A percentile compares a stretch with the other conserved stretches of the same genome.
Evolutionary conservation across 1,140 invertebrate species (phyloP).

Genomic region (Asbolus verrucosus): DNA sequence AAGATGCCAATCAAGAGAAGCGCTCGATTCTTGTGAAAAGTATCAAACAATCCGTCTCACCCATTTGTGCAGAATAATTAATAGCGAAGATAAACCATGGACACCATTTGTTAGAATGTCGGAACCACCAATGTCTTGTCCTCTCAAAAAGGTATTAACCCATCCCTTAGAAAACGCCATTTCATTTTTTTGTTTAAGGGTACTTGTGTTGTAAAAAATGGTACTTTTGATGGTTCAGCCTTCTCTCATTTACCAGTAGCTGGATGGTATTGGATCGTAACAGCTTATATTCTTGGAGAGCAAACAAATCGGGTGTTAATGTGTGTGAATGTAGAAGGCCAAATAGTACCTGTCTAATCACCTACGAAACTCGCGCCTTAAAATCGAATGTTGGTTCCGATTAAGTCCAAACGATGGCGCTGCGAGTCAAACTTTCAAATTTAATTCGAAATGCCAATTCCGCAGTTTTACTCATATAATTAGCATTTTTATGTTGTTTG

Average conservation of each 20-base stretch:
- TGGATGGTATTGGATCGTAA: slow-evolving; percentile 36
- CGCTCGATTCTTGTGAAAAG: slow-evolving; percentile 28
- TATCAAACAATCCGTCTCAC: slow-evolving; percentile 12
- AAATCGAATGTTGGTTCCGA: neutral
- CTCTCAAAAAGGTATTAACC: neutral
- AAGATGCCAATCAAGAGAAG: slow-evolving; percentile 8
- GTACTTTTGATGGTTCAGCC: slow-evolving; percentile 24
- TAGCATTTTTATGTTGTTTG: too few relatives aligned
- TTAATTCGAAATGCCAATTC: too few relatives aligned
- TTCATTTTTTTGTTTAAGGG: neutral
- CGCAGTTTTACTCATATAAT: too few relatives aligned
- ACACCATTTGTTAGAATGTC: neutral
- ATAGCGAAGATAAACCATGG: slow-evolving; percentile 4
- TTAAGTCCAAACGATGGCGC: too few relatives aligned
- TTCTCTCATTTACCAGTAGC: slow-evolving; percentile 18
- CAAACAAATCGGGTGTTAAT: neutral
- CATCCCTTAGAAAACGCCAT: neutral
- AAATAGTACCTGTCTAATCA: neutral
- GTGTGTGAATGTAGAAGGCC: slow-evolving; percentile 11
- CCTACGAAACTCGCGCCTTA: neutral
- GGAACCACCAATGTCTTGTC: neutral
- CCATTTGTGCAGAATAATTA: neutral
- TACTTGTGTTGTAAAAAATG: neutral
- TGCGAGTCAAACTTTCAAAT: too few relatives aligned
- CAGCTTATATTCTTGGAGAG: neutral